A percentile compares a stretch with the other conserved stretches of the same genome.
Evolutionary conservation across 2,113 vertebrate genomes (phyloP).

Genomic region (Bagarius yarrelli): DNA sequence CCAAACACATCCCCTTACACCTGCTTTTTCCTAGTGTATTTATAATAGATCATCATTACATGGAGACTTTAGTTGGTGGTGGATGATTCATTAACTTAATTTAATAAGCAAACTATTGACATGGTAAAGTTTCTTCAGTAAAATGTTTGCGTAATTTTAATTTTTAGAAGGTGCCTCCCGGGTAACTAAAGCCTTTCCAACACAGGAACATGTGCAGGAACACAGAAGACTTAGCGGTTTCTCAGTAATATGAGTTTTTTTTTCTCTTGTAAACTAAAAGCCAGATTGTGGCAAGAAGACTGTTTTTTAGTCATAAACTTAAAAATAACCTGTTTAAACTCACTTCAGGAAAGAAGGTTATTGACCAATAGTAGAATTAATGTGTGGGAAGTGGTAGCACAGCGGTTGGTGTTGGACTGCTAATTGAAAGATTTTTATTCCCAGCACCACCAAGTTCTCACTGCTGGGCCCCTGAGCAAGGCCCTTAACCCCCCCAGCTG

Average conservation of each 20-base stretch:
- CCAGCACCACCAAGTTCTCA: too few relatives aligned
- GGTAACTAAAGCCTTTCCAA: not conserved
- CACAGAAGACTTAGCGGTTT: not conserved
- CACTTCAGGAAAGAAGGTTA: not conserved
- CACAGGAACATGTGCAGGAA: not conserved
- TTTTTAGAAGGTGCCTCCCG: not conserved
- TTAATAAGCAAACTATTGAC: not conserved
- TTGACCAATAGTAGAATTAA: not conserved
- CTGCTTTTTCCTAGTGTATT: not conserved
- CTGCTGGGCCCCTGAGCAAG: too few relatives aligned
- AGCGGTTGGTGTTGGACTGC: too few relatives aligned
- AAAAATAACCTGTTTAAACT: not conserved
- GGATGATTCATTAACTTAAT: not conserved
- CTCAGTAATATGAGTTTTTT: not conserved
- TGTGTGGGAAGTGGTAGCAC: too few relatives aligned
- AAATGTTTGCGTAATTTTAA: not conserved
- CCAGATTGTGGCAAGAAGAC: not conserved
- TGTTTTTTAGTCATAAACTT: not conserved
- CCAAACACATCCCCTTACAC: not conserved
- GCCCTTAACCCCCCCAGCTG: too few relatives aligned
- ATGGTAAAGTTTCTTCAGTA: not conserved
- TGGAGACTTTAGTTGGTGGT: too few relatives aligned
- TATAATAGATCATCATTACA: not conserved
- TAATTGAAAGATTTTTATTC: too few relatives aligned
- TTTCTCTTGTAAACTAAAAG: not conserved